A percentile compares a stretch with the other conserved stretches of the same genome.
Evolutionary conservation across 2,797 vertebrate species (phyloP).

Genomic region (Limosa lapponica): DNA sequence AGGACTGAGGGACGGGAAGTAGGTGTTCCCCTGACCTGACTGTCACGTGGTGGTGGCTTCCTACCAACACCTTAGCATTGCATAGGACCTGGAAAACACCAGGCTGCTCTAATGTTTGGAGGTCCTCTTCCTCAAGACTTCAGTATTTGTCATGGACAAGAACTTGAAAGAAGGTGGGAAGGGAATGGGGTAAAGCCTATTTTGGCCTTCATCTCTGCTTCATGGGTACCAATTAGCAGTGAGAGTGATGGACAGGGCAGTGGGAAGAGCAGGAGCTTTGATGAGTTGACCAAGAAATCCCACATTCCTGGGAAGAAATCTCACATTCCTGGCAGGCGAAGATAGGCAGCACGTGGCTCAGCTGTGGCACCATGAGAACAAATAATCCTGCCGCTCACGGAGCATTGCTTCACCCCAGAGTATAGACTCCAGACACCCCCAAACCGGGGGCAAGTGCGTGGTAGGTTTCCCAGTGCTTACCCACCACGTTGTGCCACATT

Average conservation of each 20-base stretch:
- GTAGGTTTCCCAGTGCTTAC: background rate
- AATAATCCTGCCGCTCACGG: background rate
- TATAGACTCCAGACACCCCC: background rate
- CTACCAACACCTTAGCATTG: background rate
- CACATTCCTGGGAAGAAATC: too few relatives aligned
- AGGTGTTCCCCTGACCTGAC: background rate
- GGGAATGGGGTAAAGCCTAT: background rate
- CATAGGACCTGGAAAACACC: background rate
- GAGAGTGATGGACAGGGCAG: accelerated
- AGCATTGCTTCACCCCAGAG: background rate
- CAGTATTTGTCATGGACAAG: background rate
- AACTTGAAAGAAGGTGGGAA: background rate
- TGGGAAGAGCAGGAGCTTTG: background rate
- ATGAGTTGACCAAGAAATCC: background rate
- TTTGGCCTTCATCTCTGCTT: background rate
- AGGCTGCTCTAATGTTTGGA: background rate
- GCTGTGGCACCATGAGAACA: background rate
- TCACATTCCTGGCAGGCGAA: background rate
- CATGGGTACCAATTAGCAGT: background rate
- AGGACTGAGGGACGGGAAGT: background rate
- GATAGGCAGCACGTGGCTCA: background rate
- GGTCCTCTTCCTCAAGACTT: background rate
- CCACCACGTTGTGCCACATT: accelerated
- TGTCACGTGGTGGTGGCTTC: background rate
- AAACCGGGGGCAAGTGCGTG: accelerated